phyloP scores from a whole-genome alignment of 2,888 invertebrate species.

The Arctia plantaginis region DNA sequence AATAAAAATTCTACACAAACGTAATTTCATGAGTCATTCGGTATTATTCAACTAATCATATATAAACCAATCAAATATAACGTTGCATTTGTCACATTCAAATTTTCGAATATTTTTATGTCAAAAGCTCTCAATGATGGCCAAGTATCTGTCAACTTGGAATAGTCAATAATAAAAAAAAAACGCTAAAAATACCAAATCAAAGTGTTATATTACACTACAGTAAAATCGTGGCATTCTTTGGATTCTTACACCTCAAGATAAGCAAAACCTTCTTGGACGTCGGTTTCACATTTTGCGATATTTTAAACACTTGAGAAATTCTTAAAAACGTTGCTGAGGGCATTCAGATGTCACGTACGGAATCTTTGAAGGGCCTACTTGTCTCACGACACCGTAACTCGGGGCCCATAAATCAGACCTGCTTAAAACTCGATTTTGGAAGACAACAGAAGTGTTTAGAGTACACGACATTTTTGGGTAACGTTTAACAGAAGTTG shows the following conservation, averaged over 20 bases:
- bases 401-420: conserved; percentile 76
- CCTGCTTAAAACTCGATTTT: conserved; percentile 74
- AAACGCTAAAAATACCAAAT: background rate
- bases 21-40: too few species aligned
- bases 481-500: background rate
- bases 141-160: background rate
- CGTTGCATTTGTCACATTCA: background rate
- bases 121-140: background rate
- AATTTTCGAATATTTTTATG: background rate
- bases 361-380: conserved; percentile 57
- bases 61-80: background rate
- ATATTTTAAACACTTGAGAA: conserved; percentile 61
- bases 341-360: conserved; percentile 68
- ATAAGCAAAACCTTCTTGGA: conserved; percentile 26
- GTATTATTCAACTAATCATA: too few species aligned
- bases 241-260: conserved; percentile 25
- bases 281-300: conserved; percentile 57
- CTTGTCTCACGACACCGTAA: conserved; percentile 78
- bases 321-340: conserved; percentile 56
- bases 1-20: background rate
- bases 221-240: background rate
- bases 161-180: background rate
- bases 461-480: conserved; percentile 11
- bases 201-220: background rate
- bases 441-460: conserved; percentile 27